Base-by-base conservation (phyloP, 2,888 invertebrate genomes). In the Drosophila incognita region DNA sequence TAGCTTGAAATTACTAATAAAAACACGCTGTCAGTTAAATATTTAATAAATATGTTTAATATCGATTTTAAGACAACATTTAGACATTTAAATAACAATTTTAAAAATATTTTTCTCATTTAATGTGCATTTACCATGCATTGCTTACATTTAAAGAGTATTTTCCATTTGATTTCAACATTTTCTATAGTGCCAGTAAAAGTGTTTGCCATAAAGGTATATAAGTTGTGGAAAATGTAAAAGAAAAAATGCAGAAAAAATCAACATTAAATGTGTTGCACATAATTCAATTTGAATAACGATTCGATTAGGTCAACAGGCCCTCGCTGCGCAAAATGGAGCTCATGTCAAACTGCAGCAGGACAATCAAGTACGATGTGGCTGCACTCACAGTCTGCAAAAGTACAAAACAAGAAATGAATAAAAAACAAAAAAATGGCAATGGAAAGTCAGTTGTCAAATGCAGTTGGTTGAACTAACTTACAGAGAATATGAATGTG, bases 401-500 rank as follows among this genome's bases (percentile, higher is more conserved):
- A 69, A 33, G 51, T 0, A 15, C 2, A 13, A 52, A 53, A n/a
- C 52, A 33, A 48, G 11, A n/a, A n/a, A 36, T 18, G 10, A 18
- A 31, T 21, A 52, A 11, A 49, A 35, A 21, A 6, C 0, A 8
- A 6, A 0, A 0, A 10, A 11, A 27, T 29, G 18, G 18, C 31
- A 13, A 18, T 11, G 0, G 5, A 13, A 40, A 15, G 13, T n/a
- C 27, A 18, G 27, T 15, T 61, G 40, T 46, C 24, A 40, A n/a
- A 5, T 18, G 29, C 27, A 36, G 13, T 13, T 29, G 7, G 2
- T n/a, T 27, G 27, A 27, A 29, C 11, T 51, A 40, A 65, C 88
- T 87, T 68, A 93, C 93, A 77, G 93, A 93, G 83, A 93, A 93
- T 71, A 93, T 93, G 54, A 93, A 93, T 0, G 93, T 93, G 29